Base-by-base conservation (phyloP, 2,113 vertebrate species). In the Crotalus helleri region DNA sequence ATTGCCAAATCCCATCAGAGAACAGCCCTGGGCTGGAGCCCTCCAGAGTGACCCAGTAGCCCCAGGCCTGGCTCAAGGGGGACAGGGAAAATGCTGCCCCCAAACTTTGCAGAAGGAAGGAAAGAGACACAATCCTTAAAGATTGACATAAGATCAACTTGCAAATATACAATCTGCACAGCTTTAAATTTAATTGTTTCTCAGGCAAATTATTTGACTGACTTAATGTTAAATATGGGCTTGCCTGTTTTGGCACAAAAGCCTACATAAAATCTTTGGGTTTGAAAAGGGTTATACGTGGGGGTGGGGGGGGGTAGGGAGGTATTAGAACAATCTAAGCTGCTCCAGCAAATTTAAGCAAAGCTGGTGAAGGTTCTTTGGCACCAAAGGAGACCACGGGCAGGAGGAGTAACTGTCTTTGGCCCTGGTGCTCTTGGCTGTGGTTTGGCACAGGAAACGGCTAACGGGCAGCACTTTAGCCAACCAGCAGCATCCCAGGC, bases 11-110 rank as follows among this genome's bases (percentile, higher is more conserved):
- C 64, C 0, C 1, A 10, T 53, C 39, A 9, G 51, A 58, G 57
- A n/a, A 39, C 53, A 21, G 39, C 26, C 29, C 57, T 85, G 4
- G 85, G 15, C 23, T 2, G 64, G 24, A 85, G 54, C 94, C 85
- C 94, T 91, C 87, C 74, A 93, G 93, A 93, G 92, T 93, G 91
- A 88, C 64, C 39, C 91, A 94, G 94, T 88, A 74, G 74, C 95
- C 89, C 46, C 0, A 19, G 11, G 93, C 89, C 55, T 94, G 94
- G 49, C 58, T 86, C 10, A 29, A 33, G 33, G 33, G 69, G 17
- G 54, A 51, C 12, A 54, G 86, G 3, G 3, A 1, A 6, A 33
- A 7, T 12, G 59, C 33, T 44, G 59, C 6, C 23, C 15, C 87
- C 57, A 92, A 44, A 39, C 10, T 9, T 19, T 17, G n/a, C 86